These are phyloP conservation scores for Echiichthys vipera DNA, from an alignment of 2,797 vertebrate species.

Conservation along the genomic window DNA sequence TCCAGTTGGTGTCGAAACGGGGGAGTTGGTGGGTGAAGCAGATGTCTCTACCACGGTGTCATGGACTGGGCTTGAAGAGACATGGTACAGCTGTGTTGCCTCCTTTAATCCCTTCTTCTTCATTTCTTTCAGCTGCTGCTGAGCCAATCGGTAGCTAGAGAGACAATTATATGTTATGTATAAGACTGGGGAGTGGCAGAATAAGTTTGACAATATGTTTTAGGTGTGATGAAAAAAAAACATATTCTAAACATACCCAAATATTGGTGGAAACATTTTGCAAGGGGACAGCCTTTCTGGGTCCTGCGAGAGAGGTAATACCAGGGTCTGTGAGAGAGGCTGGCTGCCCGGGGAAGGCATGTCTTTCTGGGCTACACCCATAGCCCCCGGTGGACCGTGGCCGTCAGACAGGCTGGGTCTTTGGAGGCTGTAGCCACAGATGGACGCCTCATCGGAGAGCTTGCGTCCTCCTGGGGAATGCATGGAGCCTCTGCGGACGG, in stretches of 20 bases:
- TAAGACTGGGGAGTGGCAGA: not conserved
- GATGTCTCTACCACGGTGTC: slow-evolving; percentile 88
- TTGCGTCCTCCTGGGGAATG: slow-evolving; percentile 90
- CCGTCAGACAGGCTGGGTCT: slow-evolving; percentile 89
- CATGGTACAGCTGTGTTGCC: slow-evolving; percentile 94
- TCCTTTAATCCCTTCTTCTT: slow-evolving; percentile 95
- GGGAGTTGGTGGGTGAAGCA: slow-evolving; percentile 71
- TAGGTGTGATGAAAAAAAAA: not conserved
- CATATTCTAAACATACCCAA: slow-evolving; percentile 81
- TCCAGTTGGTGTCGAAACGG: slow-evolving; percentile 76
- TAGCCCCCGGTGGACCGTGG: slow-evolving; percentile 68
- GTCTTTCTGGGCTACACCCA: slow-evolving; percentile 55
- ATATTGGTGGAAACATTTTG: slow-evolving; percentile 93
- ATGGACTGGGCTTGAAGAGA: slow-evolving; percentile 93
- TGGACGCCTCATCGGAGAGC: slow-evolving; percentile 93
- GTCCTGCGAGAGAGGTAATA: slow-evolving; percentile 72
- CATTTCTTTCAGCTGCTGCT: slow-evolving; percentile 98
- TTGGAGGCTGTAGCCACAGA: slow-evolving; percentile 89
- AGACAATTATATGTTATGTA: slow-evolving; percentile 2
- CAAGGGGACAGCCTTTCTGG: slow-evolving; percentile 90
- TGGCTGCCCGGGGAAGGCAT: slow-evolving; percentile 77
- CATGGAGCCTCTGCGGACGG: slow-evolving; percentile 81
- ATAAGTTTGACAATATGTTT: not conserved
- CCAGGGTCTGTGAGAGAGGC: slow-evolving; percentile 74
- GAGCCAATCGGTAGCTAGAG: slow-evolving; percentile 90